Evolutionary conservation across 2,113 vertebrate genomes (phyloP), one percentile per base, ranked within the genome.

Genomic region (Elephantulus edwardii): DNA sequence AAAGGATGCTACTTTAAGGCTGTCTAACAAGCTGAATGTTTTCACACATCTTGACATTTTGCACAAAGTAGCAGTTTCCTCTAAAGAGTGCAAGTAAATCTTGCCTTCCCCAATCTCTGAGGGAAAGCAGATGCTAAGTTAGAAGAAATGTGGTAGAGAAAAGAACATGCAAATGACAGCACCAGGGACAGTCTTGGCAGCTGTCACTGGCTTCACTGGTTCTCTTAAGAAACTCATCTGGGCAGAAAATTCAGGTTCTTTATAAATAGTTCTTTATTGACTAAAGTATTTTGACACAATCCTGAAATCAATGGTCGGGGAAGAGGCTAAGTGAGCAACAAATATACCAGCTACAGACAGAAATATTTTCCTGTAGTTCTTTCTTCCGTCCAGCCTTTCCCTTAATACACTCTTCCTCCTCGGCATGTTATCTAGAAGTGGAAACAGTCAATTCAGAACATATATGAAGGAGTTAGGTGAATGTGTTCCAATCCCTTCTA

Each of bases 1-100:
- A 22, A 13, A 7, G 30, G n/a, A 24, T 79, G 71, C 81, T 33
- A 54, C 52, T 56, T 60, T 71, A 2, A n/a, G 26, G 62, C 90
- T 66, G 64, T 62, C 56, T 72, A 48, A 80, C 52, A 77, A n/a
- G n/a, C 77, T 4, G 44, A 92, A 56, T 16, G 68, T 72, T 70
- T 93, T 95, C 77, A 74, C 24, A 75, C 33, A 52, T 89, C 71
- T 87, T 95, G 80, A 89, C 89, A 95, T 71, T 93, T 88, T 5
- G 17, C 52, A 83, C 30, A 42, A 60, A 24, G 38, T n/a, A 86
- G 68, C 79, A 88, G 80, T n/a, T 92, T 80, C 40, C 66, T 84
- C 50, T 94, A 16, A 11, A 28, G 77, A 81, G 79, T 48, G 89
- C 74, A 89, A 86, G 24, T n/a, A 82, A 94, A 86, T 54, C n/a